These are phyloP conservation scores for Myoxocephalus aenaeus DNA, from an alignment of 2,797 vertebrate species.

Conservation along the genomic window DNA sequence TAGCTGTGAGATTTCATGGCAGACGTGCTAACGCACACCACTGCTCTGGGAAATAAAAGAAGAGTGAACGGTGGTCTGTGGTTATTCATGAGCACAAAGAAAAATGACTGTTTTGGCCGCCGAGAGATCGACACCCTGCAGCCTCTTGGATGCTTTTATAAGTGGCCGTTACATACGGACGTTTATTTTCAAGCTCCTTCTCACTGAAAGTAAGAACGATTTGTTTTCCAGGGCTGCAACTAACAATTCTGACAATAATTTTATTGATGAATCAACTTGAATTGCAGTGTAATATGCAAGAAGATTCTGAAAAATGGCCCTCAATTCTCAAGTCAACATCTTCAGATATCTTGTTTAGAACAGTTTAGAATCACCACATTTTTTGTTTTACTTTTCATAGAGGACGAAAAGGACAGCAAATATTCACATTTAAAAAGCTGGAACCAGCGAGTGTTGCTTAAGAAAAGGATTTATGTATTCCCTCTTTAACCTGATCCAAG, in stretches of 20 bases:
- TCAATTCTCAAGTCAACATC: background rate
- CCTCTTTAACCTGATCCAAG: too few species aligned
- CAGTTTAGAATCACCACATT: background rate
- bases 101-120: conserved; percentile 16
- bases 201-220: background rate
- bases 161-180: background rate
- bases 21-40: conserved; percentile 9
- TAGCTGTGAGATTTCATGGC: background rate
- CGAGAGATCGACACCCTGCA: conserved; percentile 10
- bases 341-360: background rate
- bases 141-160: background rate
- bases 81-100: conserved; percentile 26
- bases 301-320: background rate
- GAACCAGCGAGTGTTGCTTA: too few species aligned
- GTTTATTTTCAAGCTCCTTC: background rate
- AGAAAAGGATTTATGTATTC: too few species aligned
- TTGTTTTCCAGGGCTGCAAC: background rate
- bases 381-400: background rate
- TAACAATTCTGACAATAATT: background rate
- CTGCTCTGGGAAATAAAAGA: conserved; percentile 44
- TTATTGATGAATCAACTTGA: background rate
- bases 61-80: conserved; percentile 21
- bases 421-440: too few species aligned
- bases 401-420: background rate
- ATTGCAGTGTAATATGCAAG: background rate